Conservation (phyloP, 2,797 vertebrate species). For the Arrhamphus sclerolepis region DNA sequence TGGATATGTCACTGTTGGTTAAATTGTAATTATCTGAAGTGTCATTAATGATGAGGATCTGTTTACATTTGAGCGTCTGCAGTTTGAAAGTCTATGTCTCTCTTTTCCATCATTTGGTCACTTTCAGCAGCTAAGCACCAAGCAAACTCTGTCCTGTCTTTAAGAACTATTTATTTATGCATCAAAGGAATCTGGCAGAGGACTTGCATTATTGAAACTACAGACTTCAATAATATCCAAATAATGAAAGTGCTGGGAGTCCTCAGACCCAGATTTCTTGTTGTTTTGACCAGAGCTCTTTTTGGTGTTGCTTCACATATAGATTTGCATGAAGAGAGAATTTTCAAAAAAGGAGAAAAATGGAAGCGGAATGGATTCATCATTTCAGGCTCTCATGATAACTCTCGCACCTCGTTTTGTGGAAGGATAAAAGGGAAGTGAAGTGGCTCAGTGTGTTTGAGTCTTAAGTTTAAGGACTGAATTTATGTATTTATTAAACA, state of each 20-base stretch:
- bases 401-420: too few relatives aligned
- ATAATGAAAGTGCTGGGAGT: slow-evolving; percentile 36
- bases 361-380: slow-evolving; percentile 1
- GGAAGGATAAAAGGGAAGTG: too few relatives aligned
- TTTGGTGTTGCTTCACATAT: slow-evolving; percentile 18
- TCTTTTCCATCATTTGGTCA: slow-evolving; percentile 20
- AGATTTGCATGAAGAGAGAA: slow-evolving; percentile 17
- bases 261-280: slow-evolving; percentile 24
- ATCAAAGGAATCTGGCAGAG: slow-evolving; percentile 51
- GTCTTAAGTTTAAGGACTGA: too few relatives aligned
- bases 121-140: slow-evolving; percentile 21
- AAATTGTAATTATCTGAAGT: too few relatives aligned
- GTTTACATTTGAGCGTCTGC: slow-evolving; percentile 3
- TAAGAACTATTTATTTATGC: slow-evolving; percentile 58
- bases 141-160: slow-evolving; percentile 31
- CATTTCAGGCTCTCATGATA: slow-evolving; percentile 4
- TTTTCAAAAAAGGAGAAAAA: slow-evolving; percentile 10
- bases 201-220: slow-evolving; percentile 54
- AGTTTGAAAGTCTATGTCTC: slow-evolving; percentile 1
- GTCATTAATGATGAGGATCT: background rate
- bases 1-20: too few relatives aligned
- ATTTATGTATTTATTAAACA: too few relatives aligned
- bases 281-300: slow-evolving; percentile 29
- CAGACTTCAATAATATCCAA: slow-evolving; percentile 22
- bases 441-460: too few relatives aligned